A percentile compares a stretch with the other conserved stretches of the same genome.
These are phyloP conservation scores for Aphelenchoides besseyi DNA, from an alignment of 1,140 invertebrate species.

Conservation along the genomic window DNA sequence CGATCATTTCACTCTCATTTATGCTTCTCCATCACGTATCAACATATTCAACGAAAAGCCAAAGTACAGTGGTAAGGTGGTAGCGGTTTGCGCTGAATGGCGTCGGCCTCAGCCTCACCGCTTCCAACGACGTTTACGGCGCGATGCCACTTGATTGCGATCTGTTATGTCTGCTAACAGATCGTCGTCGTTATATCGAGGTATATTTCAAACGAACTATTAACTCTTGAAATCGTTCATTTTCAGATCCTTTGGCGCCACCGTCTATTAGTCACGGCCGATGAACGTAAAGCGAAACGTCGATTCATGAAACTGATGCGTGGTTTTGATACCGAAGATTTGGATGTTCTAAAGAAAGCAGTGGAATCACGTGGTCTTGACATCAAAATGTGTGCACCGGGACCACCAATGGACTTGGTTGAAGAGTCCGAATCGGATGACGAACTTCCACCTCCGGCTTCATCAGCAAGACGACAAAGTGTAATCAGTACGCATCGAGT, in stretches of 20 bases:
- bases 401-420: constrained; percentile 60
- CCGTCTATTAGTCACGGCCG: constrained; percentile 55
- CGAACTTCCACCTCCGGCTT: constrained; percentile 17
- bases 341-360: constrained; percentile 58
- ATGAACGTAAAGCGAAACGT: constrained; percentile 56
- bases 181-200: constrained; percentile 46
- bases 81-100: neutral
- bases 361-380: constrained; percentile 49
- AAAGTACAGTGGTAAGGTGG: no score
- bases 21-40: neutral
- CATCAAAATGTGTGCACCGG: constrained; percentile 59
- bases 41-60: no score
- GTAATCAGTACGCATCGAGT: constrained; percentile 14
- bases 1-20: no score
- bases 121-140: neutral
- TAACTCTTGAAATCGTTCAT: neutral
- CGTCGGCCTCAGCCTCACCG: neutral
- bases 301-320: constrained; percentile 60
- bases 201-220: neutral
- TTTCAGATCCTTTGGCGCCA: constrained; percentile 38
- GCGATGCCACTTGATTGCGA: constrained; percentile 43
- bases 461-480: neutral
- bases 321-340: constrained; percentile 60
- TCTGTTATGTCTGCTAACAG: constrained; percentile 46
- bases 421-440: constrained; percentile 48